A percentile compares a stretch with the other conserved stretches of the same genome.
phyloP scores from a whole-genome alignment of 2,888 invertebrate genomes.

The Meteorus cinctellus region DNA sequence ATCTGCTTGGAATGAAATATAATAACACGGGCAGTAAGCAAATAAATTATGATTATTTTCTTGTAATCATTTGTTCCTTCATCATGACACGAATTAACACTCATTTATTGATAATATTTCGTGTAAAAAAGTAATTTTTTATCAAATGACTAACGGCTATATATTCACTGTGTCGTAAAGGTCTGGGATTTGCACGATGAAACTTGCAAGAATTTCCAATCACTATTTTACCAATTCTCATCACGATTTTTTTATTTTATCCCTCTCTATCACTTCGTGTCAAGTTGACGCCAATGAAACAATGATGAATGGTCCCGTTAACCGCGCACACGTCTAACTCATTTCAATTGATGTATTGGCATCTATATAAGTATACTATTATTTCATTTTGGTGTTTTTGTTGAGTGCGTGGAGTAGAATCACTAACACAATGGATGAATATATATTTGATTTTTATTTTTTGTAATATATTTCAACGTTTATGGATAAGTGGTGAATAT shows the following conservation, averaged over 20 bases:
- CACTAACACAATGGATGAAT: background rate
- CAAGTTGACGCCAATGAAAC: slow-evolving; percentile 40
- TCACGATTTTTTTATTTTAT: slow-evolving; percentile 33
- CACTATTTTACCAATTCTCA: slow-evolving; percentile 44
- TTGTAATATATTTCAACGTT: background rate
- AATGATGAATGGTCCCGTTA: slow-evolving; percentile 42
- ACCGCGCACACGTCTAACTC: slow-evolving; percentile 37
- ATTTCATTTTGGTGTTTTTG: slow-evolving; percentile 2
- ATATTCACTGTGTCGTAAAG: background rate
- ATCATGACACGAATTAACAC: background rate
- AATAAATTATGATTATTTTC: no score
- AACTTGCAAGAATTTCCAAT: slow-evolving; percentile 36
- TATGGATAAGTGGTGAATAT: background rate
- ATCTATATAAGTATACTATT: slow-evolving; percentile 12
- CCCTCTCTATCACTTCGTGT: slow-evolving; percentile 3
- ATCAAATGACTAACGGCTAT: background rate
- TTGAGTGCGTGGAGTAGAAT: slow-evolving; percentile 14
- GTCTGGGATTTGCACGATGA: background rate
- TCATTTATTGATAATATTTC: background rate
- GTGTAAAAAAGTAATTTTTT: background rate
- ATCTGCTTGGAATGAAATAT: no score
- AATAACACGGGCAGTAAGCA: no score
- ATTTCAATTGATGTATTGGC: slow-evolving; percentile 42
- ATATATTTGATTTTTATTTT: background rate
- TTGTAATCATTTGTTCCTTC: background rate